Evolutionary conservation across 30 jellyfish, hydroid and myxozoan species (phyloP), one percentile per base, ranked within the genome.

Genomic region (Cassiopea xamachana): DNA sequence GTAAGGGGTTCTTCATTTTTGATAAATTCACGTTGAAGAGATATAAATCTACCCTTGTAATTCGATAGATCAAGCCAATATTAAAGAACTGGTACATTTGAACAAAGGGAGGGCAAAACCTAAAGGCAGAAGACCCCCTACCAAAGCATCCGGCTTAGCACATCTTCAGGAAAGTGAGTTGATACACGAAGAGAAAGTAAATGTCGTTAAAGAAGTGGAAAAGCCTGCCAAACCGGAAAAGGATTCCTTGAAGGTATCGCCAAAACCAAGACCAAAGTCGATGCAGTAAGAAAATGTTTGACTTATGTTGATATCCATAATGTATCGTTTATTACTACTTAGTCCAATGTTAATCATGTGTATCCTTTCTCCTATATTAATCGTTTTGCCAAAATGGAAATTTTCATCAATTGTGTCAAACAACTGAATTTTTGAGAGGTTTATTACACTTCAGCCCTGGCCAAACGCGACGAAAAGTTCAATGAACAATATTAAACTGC

Each of bases 111-210:
- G 98, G 61, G 98, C 92, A 49, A 86, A 82, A 50, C 97, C 97
- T 6, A 69, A 80, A 75, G 98, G 98, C n/a, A 50, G 98, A 49
- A 84, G 97, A 6, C 97, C 98, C 7, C 98, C 98, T 46, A 80
- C 93, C 74, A 83, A 88, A 49, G 97, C 92, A 1, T 79, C 98
- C n/a, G 92, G 88, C 1, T 82, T 94, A 83, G 97, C 98, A 1
- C 98, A 94, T 78, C 88, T 90, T 45, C 45, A 39, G 6, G 94
- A 87, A 45, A 58, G 47, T 55, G 49, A 6, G 46, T 60, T 39
- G 18, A 50, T 50, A 46, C 18, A 45, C 1, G 90, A 46, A 1
- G 90, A 88, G 50, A 44, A 87, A 49, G 16, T 60, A 19, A 59
- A 50, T 7, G 72, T 51, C 39, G 80, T 45, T 47, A 59, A 60